Evolutionary conservation across 2,888 invertebrate genomes (phyloP).

Genomic region (Willowsia nigromaculata): DNA sequence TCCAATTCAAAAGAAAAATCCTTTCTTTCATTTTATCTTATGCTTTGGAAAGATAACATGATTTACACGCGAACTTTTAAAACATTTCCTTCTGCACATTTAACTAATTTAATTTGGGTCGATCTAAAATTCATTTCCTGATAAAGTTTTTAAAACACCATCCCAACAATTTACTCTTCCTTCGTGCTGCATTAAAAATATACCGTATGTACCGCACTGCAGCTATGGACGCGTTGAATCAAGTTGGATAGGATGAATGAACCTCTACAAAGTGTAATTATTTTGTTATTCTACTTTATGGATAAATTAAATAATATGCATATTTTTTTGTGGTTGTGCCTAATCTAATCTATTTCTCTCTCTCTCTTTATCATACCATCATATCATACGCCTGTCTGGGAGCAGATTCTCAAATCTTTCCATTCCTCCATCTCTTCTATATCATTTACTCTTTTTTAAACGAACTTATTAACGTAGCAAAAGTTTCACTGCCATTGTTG

Average conservation of each 20-base stretch:
- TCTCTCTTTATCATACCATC: neutral
- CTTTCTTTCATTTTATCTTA: too few species aligned
- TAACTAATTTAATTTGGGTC: neutral
- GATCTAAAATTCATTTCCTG: constrained; percentile 1
- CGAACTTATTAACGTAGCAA: neutral
- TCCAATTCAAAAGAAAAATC: neutral
- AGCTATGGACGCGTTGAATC: too few species aligned
- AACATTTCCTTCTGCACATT: too few species aligned
- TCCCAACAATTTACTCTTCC: too few species aligned
- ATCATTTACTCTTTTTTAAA: neutral
- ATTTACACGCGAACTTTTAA: too few species aligned
- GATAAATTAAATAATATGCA: neutral
- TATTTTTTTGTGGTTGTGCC: neutral
- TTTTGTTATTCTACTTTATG: neutral
- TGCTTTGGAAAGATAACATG: too few species aligned
- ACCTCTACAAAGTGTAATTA: constrained; percentile 25
- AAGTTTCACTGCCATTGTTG: neutral
- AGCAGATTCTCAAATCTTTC: neutral
- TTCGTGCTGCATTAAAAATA: too few species aligned
- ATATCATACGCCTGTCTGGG: neutral
- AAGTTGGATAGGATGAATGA: too few species aligned
- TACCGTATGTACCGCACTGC: too few species aligned
- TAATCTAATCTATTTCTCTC: constrained; percentile 28
- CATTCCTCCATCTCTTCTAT: neutral
- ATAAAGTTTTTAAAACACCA: neutral